These are phyloP conservation scores for Diprion similis DNA, from an alignment of 1,140 invertebrate genomes.

Conservation along the genomic window DNA sequence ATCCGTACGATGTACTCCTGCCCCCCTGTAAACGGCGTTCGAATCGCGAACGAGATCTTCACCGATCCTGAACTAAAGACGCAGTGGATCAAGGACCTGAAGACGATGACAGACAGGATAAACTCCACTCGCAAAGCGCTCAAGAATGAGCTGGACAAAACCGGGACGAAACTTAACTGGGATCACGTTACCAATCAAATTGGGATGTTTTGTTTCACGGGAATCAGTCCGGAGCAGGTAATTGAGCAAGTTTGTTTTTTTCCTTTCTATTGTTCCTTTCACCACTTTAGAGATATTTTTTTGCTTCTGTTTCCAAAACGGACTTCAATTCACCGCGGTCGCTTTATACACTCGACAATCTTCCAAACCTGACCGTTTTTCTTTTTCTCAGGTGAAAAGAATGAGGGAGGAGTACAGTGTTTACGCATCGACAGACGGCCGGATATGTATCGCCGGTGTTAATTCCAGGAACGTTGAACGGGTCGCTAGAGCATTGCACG, in stretches of 20 bases:
- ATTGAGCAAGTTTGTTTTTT: conserved; percentile 12
- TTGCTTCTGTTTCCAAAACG: not conserved
- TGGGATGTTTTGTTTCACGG: conserved; percentile 98
- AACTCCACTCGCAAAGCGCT: conserved; percentile 82
- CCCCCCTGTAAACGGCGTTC: conserved; percentile 89
- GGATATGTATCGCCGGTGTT: conserved; percentile 94
- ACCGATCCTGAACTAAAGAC: conserved; percentile 69
- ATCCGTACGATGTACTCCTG: conserved; percentile 94
- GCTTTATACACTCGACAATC: too few relatives aligned
- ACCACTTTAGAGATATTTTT: not conserved
- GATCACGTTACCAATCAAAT: conserved; percentile 95
- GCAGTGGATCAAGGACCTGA: conserved; percentile 89
- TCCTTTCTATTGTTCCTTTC: not conserved
- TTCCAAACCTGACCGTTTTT: not conserved
- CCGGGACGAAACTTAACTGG: conserved; percentile 86
- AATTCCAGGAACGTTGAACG: conserved; percentile 92
- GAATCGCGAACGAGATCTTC: conserved; percentile 83
- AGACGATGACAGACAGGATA: conserved; percentile 94
- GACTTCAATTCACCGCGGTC: not conserved
- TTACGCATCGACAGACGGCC: conserved; percentile 94
- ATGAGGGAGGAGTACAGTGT: conserved; percentile 91
- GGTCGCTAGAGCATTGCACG: conserved; percentile 83
- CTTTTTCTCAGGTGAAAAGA: conserved; percentile 75
- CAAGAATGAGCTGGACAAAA: conserved; percentile 75
- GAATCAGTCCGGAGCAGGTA: conserved; percentile 84